Base-by-base conservation (phyloP, 2,888 invertebrate species). In the Sarcophaga rosellei region DNA sequence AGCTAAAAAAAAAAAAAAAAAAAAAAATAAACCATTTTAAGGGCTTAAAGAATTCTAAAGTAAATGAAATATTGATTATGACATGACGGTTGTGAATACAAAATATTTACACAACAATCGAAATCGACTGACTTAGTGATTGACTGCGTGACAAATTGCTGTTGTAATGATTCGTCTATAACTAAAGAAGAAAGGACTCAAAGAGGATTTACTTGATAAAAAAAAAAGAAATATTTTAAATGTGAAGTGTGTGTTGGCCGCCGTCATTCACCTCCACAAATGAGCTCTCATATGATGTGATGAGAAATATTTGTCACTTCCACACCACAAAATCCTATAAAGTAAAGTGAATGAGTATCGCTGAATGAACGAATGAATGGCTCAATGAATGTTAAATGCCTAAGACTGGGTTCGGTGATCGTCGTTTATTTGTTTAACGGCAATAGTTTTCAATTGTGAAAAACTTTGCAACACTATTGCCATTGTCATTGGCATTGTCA, bases 41-140 rank as follows among this genome's bases (percentile, higher is more conserved):
- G 35, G 35, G 35, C 35, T 35, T 35, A 35, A 1, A 35, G 35
- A 35, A 35, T 35, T 35, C 35, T 6, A 35, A 6, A 35, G 35
- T 35, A 35, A 35, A 35, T 35, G 10, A 53, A 53, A 53, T 53
- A 53, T 17, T 53, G 53, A 17, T 2, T 53, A 53, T 53, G 53
- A 53, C 53, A 15, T 53, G 53, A 15, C 53, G 17, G 12, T 53
- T 53, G 12, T 53, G 17, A 53, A 53, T 15, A 17, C 53, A 73
- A 47, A 82, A 84, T 84, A 86, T 86, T 86, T 84, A 86, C 86
- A 45, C 70, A 84, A 84, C 84, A 78, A 75, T 78, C 62, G 44
- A 44, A 53, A 15, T 15, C 17, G 53, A 53, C 53, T 53, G 53
- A 53, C 17, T 15, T 12, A 53, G 15, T 53, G 17, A 47, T 2